phyloP scores from a whole-genome alignment of 1,140 invertebrate genomes.

The Hypsibius dujardini region DNA sequence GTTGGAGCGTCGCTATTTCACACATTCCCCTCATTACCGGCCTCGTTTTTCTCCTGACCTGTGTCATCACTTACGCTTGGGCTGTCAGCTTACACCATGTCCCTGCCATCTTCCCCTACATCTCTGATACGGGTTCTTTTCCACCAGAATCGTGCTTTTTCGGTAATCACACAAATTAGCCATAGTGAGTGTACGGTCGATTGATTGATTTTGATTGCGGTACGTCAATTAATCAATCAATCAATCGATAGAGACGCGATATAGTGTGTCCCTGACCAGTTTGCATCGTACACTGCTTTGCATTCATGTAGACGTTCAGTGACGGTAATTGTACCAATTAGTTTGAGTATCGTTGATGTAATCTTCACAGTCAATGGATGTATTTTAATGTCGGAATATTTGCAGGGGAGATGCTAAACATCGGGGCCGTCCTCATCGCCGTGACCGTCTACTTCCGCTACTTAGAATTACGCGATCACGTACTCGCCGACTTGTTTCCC shows the following conservation, averaged over 20 bases:
- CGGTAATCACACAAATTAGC: not conserved
- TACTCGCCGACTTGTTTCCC: not conserved
- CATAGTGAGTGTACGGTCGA: too few relatives aligned
- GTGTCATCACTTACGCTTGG: slow-evolving; percentile 18
- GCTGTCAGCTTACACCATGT: slow-evolving; percentile 19
- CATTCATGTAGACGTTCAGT: too few relatives aligned
- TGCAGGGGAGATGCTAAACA: not conserved
- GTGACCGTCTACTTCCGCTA: slow-evolving; percentile 3
- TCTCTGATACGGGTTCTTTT: slow-evolving; percentile 13
- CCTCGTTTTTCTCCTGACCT: not conserved
- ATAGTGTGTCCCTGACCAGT: too few relatives aligned
- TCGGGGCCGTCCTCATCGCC: not conserved
- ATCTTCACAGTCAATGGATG: too few relatives aligned
- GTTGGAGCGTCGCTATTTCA: slow-evolving; percentile 7
- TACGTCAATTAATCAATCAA: too few relatives aligned
- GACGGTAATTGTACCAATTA: too few relatives aligned
- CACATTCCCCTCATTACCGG: not conserved
- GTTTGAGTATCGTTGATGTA: too few relatives aligned
- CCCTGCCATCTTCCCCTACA: slow-evolving; percentile 12
- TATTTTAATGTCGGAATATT: too few relatives aligned
- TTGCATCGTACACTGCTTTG: too few relatives aligned
- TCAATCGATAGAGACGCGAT: too few relatives aligned
- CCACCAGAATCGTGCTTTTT: slow-evolving; percentile 16
- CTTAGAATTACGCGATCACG: slow-evolving; percentile 5
- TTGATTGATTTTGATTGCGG: too few relatives aligned